Base-by-base conservation (phyloP, 2,113 vertebrate genomes). In the Nothoprocta pentlandii region DNA sequence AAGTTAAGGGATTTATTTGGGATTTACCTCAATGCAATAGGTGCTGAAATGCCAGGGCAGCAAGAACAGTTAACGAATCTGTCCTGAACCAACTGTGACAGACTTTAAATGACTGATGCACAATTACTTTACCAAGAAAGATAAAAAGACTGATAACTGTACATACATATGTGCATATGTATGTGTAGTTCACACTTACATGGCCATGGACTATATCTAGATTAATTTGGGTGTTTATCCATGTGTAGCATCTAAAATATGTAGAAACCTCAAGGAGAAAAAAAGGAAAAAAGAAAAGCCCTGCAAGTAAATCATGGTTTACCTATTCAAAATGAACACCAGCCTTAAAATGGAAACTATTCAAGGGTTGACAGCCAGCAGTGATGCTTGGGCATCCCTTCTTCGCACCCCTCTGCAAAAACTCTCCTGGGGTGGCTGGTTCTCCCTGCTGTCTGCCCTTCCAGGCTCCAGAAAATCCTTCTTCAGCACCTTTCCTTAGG, bases 401-500 rank as follows among this genome's bases (percentile, higher is more conserved):
- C 46, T 70, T 61, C 77, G 47, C 16, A 39, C 10, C 2, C 2
- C 7, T 32, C 17, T 46, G 44, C 71, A 0, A 4, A 7, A 59
- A 71, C 56, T 44, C 47, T 80, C 30, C 64, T 49, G 83, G 69
- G 71, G 12, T 83, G 47, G 26, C 17, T 49, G 28, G 23, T 39
- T 34, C 16, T 26, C 12, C 73, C 59, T 63, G 56, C 19, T 41
- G 16, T 12, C 2, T 36, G 47, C 28, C 41, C 13, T 39, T 69
- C 71, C 49, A 79, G 39, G 76, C 34, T 91, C 82, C 69, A 84
- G 85, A 61, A 94, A 88, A 53, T 5, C 36, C 81, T 66, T 53
- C 44, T 76, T 73, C 88, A 75, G 66, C 61, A 25, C 19, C 12
- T 66, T 93, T 86, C 85, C 80, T 76, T 26, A 20, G 49, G 73